Evolutionary conservation across 2,888 invertebrate species (phyloP), one percentile per base, ranked within the genome.

Genomic region (Pseudococcus longispinus): DNA sequence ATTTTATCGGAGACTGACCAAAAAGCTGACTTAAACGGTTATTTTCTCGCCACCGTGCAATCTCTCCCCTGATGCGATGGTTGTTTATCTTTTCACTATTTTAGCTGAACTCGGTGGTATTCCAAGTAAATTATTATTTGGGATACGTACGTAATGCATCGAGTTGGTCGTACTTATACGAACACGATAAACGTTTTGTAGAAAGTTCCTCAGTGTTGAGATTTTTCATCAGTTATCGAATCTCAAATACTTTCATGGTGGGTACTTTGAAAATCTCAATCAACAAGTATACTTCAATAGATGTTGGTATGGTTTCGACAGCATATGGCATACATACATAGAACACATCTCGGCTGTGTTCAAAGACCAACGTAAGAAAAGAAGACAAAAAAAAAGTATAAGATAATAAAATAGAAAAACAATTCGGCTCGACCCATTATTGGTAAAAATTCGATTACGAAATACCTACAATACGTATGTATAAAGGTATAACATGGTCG

Each of bases 371-470:
- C 51, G 3, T 51, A n/a, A 15, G 15, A 13, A 65, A 65, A 23
- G 65, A 26, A 65, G 60, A 65, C 65, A 65, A 65, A 65, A 55
- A 55, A n/a, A 37, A 46, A 13, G 46, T 46, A 46, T 65, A 20
- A 9, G 26, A 26, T 65, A 65, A 26, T 65, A 26, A 26, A 65
- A 26, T 20, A 65, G 26, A 65, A 65, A 65, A 65, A 65, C 65
- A 65, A 65, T 65, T 65, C 51, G 13, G 65, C 26, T 65, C 26
- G 65, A 26, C 13, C 13, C 26, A 65, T 65, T 65, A 65, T 65
- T 65, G 65, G 26, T 65, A 65, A 65, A 65, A 65, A 65, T 26
- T 65, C 65, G 65, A 65, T 65, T 65, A 65, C 26, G 65, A 65
- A 65, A 65, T 65, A 65, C 65, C n/a, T 51, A 51, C 51, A 51